Base-by-base conservation (phyloP, 2,113 vertebrate genomes). In the Psilopsiagon aurifrons region DNA sequence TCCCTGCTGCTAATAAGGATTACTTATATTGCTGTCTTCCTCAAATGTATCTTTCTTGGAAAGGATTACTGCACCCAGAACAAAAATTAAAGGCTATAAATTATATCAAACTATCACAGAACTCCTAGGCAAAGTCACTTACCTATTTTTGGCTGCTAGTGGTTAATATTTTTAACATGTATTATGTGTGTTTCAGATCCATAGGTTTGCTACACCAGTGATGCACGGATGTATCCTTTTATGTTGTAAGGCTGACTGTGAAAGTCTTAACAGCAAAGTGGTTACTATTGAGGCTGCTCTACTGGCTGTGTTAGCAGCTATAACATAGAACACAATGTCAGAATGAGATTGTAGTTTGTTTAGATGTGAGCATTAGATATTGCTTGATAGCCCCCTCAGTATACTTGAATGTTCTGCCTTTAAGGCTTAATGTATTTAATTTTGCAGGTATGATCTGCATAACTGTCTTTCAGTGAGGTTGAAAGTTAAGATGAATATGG, bases 181-280 rank as follows among this genome's bases (percentile, higher is more conserved):
- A 2, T 49, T 43, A 6, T 66, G 17, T 93, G 9, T 93, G 18
- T 98, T 98, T 84, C 98, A 99, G 99, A 98, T 99, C 85, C 99
- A 99, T 95, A 98, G 98, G 91, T 99, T 99, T 98, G 99, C 98
- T 44, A 98, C 95, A 3, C 99, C 99, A 12, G 98, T 99, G n/a
- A 92, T 99, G 95, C 99, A 99, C 5, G 99, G 99, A 97, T 99
- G 99, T 99, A 99, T 99, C 99, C 98, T 99, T 99, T 44, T 4
- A 31, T n/a, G 13, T 13, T 27, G 41, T n/a, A 41, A 60, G 75
- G 43, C 39, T 89, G 41, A 70, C 24, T 92, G 49, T 39, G 64
- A 27, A 22, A 51, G 43, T 82, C 52, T 44, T 44, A 43, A 27
- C n/a, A 46, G 64, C 69, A 71, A 82, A 88, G 46, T 62, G 85